A percentile compares a stretch with the other conserved stretches of the same genome.
Conservation (phyloP, 2,113 vertebrate species). For the Stictonetta naevosa region DNA sequence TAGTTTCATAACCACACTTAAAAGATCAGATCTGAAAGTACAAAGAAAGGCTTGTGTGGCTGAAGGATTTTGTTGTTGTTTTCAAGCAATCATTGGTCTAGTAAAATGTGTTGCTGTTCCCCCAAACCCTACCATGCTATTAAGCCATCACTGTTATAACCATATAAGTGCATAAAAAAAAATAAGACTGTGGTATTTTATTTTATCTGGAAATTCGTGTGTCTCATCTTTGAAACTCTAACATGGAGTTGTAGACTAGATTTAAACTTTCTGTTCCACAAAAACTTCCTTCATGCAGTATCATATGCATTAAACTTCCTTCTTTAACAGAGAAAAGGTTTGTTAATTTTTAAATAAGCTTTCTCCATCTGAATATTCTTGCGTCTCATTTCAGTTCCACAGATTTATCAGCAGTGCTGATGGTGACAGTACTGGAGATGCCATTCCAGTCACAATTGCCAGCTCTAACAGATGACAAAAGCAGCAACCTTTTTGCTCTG, state of each 20-base stretch:
- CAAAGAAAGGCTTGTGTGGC: background rate
- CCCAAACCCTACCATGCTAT: background rate
- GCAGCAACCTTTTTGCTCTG: slow-evolving; percentile 19
- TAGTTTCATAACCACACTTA: background rate
- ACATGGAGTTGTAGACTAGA: background rate
- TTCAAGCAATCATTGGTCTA: background rate
- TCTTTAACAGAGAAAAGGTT: background rate
- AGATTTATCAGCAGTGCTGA: background rate
- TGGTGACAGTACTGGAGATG: background rate
- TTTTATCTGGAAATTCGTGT: background rate
- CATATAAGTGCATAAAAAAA: background rate
- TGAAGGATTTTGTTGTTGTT: accelerated
- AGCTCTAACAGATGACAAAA: slow-evolving; percentile 31
- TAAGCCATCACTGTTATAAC: background rate
- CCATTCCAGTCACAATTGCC: slow-evolving; percentile 4
- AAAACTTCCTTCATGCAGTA: background rate
- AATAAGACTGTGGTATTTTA: background rate
- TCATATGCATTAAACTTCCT: background rate
- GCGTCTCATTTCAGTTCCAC: background rate
- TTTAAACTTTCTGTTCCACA: background rate
- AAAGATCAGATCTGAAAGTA: background rate
- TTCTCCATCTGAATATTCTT: background rate
- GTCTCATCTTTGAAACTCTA: background rate
- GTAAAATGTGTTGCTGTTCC: background rate
- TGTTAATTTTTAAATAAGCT: slow-evolving; percentile 30